Conservation (phyloP, 2,113 vertebrate genomes). For the Falcunculus frontatus region DNA sequence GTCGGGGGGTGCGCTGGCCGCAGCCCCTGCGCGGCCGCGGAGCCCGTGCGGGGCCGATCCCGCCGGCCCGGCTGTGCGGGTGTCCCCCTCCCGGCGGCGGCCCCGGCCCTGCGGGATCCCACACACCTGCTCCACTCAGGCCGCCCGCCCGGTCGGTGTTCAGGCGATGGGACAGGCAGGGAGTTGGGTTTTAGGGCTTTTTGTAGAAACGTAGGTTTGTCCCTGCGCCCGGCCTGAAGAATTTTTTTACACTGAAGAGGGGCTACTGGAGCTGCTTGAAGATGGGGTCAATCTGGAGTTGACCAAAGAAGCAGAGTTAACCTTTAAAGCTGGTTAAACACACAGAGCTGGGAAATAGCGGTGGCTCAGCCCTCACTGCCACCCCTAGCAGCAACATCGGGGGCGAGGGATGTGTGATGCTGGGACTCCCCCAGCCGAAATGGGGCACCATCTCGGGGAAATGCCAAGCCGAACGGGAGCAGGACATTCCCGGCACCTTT, state of each 20-base stretch:
- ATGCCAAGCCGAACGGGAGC: not conserved
- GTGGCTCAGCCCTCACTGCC: not conserved
- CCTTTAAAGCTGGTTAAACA: not conserved
- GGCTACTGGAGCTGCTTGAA: not conserved
- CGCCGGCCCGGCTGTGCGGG: not conserved
- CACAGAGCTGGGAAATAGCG: not conserved
- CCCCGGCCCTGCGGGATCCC: not conserved
- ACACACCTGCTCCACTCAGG: not conserved
- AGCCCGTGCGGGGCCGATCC: not conserved
- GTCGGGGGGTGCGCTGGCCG: not conserved
- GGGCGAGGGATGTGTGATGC: not conserved
- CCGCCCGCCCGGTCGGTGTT: not conserved
- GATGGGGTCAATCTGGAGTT: not conserved
- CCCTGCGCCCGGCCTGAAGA: not conserved
- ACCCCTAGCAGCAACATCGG: accelerated
- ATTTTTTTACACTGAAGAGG: not conserved
- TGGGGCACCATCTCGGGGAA: not conserved
- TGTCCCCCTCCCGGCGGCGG: not conserved
- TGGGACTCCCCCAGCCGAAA: not conserved
- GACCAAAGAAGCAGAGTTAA: not conserved
- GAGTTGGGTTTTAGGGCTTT: accelerated
- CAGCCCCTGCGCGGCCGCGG: not conserved
- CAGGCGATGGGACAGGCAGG: not conserved
- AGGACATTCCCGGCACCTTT: not conserved
- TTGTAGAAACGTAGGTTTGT: not conserved